These are phyloP conservation scores for Watsonalla cultraria DNA, from an alignment of 2,888 invertebrate species.

Conservation along the genomic window DNA sequence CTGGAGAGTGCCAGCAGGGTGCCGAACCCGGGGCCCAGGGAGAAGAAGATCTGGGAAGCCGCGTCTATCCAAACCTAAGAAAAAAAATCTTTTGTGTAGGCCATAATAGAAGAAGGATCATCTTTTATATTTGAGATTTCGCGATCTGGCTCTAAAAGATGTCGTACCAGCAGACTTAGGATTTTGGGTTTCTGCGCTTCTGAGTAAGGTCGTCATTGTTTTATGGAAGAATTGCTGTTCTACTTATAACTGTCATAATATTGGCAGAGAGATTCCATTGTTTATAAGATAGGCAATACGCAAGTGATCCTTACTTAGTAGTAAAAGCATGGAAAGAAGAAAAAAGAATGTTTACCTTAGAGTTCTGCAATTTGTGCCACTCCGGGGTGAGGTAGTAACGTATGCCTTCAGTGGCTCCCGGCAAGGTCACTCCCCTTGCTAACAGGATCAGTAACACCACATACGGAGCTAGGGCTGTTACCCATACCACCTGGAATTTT, in stretches of 20 bases:
- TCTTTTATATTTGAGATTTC: too few relatives aligned
- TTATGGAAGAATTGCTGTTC: too few relatives aligned
- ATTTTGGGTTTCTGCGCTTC: too few relatives aligned
- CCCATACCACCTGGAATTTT: conserved; percentile 89
- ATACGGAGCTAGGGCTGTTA: conserved; percentile 96
- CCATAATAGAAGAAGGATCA: too few relatives aligned
- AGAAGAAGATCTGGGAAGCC: conserved; percentile 96
- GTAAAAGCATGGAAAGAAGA: neutral
- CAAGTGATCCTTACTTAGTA: neutral
- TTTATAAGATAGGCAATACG: too few relatives aligned
- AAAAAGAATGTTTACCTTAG: conserved; percentile 75
- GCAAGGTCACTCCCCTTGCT: conserved; percentile 89
- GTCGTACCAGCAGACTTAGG: too few relatives aligned
- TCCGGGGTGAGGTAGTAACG: conserved; percentile 93
- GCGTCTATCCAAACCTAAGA: conserved; percentile 95
- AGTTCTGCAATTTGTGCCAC: conserved; percentile 89
- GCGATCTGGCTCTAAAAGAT: too few relatives aligned
- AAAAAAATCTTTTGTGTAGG: too few relatives aligned
- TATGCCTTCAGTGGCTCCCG: conserved; percentile 91
- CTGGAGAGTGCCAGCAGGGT: conserved; percentile 93
- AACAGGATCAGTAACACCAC: conserved; percentile 92
- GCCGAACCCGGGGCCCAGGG: conserved; percentile 95
- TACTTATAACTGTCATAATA: too few relatives aligned
- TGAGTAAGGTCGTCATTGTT: too few relatives aligned
- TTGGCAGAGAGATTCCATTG: too few relatives aligned